Conservation (phyloP, 2,888 invertebrate genomes). For the Ectobius pallidus region DNA sequence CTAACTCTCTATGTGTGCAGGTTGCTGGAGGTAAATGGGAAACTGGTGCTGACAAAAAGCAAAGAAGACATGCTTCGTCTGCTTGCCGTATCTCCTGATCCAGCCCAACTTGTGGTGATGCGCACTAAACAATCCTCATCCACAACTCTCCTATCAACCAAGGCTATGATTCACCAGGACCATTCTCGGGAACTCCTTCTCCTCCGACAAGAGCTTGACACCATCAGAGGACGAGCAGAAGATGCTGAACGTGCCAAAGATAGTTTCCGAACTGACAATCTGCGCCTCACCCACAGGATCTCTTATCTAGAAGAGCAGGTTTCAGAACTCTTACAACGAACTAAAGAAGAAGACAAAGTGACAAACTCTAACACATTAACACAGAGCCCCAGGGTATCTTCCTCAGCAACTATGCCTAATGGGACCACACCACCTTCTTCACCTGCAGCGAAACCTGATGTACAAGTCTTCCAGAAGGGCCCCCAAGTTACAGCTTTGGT, state of each 20-base stretch:
- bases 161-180: slow-evolving; percentile 46
- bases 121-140: slow-evolving; percentile 54
- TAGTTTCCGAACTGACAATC: slow-evolving; percentile 73
- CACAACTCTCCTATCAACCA: slow-evolving; percentile 32
- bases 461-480: slow-evolving; percentile 74
- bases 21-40: slow-evolving; percentile 82
- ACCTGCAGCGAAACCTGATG: slow-evolving; percentile 7
- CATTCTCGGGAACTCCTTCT: slow-evolving; percentile 6
- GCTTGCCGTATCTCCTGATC: slow-evolving; percentile 64
- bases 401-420: neutral
- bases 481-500: slow-evolving; percentile 75
- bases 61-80: slow-evolving; percentile 75
- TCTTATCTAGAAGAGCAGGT: slow-evolving; percentile 91
- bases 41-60: slow-evolving; percentile 69
- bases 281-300: slow-evolving; percentile 84
- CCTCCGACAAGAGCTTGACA: slow-evolving; percentile 58
- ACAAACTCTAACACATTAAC: neutral
- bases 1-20: too few species aligned
- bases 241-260: slow-evolving; percentile 69
- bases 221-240: slow-evolving; percentile 64
- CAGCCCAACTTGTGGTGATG: slow-evolving; percentile 67
- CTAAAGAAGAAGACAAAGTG: neutral
- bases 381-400: neutral
- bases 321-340: slow-evolving; percentile 54
- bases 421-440: too few species aligned